Conservation (phyloP, 1,140 invertebrate genomes). For the Brachionus calyciflorus region DNA sequence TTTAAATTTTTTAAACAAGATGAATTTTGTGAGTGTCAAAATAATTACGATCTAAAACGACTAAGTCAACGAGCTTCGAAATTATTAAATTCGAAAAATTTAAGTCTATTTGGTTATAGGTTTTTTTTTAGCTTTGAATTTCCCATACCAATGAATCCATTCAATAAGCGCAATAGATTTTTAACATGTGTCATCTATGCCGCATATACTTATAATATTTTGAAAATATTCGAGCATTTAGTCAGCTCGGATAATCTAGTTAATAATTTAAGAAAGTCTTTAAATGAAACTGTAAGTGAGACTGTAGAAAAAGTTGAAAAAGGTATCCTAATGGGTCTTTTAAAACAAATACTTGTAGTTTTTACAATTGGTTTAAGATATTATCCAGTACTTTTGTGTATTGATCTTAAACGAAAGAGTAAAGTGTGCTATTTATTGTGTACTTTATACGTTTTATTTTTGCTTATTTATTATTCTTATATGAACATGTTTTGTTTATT, state of each 20-base stretch:
- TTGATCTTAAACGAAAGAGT: conserved; percentile 22
- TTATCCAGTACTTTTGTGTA: conserved; percentile 32
- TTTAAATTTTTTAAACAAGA: too few species aligned
- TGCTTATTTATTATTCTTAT: conserved; percentile 27
- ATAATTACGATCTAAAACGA: not conserved
- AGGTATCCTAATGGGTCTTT: not conserved
- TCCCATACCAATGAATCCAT: conserved; percentile 41
- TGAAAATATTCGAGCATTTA: conserved; percentile 35
- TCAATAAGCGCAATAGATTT: conserved; percentile 33
- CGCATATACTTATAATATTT: conserved; percentile 40
- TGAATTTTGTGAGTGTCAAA: too few species aligned
- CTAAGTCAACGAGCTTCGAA: not conserved
- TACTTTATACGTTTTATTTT: conserved; percentile 20
- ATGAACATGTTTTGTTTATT: conserved; percentile 44
- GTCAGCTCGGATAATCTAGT: not conserved
- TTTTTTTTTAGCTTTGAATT: conserved; percentile 1
- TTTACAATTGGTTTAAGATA: conserved; percentile 43
- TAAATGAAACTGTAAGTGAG: not conserved
- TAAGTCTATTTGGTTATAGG: not conserved
- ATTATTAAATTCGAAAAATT: not conserved
- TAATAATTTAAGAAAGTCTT: not conserved
- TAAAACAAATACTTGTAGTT: conserved; percentile 34
- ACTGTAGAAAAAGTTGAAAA: not conserved
- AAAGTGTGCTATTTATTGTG: conserved; percentile 22
- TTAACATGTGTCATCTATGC: conserved; percentile 38